Evolutionary conservation across 2,113 vertebrate genomes (phyloP).

Genomic region (Probosciger aterrimus): DNA sequence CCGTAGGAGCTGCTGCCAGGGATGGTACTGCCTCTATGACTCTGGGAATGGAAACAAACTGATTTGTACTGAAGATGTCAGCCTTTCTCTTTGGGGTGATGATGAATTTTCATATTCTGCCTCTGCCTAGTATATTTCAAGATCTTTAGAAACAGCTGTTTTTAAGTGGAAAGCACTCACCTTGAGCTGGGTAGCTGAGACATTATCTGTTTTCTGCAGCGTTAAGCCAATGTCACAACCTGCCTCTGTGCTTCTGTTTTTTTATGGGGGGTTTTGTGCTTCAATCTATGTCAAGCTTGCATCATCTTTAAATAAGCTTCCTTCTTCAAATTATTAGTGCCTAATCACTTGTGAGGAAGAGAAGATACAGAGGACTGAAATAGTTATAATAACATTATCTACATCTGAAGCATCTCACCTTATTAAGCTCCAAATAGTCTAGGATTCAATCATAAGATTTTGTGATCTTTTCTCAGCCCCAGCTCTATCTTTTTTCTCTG

Average conservation of each 20-base stretch:
- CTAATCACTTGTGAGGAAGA: not conserved
- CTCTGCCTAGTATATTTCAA: not conserved
- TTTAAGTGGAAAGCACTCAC: not conserved
- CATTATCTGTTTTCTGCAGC: not conserved
- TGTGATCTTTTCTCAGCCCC: not conserved
- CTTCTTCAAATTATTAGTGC: not conserved
- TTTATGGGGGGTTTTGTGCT: not conserved
- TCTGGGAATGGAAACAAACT: not conserved
- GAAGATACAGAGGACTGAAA: not conserved
- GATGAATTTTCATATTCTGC: not conserved
- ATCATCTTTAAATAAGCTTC: not conserved
- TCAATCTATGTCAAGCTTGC: not conserved
- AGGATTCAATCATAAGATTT: not conserved
- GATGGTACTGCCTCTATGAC: rapidly evolving
- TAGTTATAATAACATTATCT: not conserved
- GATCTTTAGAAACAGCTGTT: not conserved
- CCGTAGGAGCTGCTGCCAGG: not conserved
- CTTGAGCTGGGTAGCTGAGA: not conserved
- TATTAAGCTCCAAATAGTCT: not conserved
- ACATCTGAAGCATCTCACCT: not conserved
- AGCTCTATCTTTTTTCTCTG: not conserved
- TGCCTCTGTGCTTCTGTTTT: not conserved
- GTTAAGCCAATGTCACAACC: not conserved
- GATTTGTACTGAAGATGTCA: not conserved
- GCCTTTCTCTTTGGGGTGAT: not conserved